These are phyloP conservation scores for Rhyzopertha dominica DNA, from an alignment of 1,140 invertebrate species.

Conservation along the genomic window DNA sequence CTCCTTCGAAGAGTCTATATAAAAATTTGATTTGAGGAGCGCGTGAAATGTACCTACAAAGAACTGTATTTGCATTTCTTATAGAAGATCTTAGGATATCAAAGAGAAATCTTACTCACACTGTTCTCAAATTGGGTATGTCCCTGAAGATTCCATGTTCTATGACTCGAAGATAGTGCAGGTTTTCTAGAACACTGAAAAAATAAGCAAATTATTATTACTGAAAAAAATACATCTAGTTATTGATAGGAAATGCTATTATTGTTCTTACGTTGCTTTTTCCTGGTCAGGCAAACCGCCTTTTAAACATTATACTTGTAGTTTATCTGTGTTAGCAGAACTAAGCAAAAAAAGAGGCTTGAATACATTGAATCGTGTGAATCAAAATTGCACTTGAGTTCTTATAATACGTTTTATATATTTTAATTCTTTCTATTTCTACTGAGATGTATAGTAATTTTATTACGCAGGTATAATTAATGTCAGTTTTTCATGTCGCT, in stretches of 20 bases:
- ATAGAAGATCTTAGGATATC: constrained; percentile 1
- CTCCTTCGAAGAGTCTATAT: constrained; percentile 42
- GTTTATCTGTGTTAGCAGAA: not conserved
- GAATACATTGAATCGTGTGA: not conserved
- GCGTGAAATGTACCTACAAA: constrained; percentile 50
- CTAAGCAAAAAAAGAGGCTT: not conserved
- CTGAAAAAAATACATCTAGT: not conserved
- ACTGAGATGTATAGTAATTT: too few species aligned
- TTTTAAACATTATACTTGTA: not conserved
- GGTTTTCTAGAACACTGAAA: constrained; percentile 46
- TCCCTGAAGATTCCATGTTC: constrained; percentile 48
- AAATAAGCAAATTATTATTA: constrained; percentile 12
- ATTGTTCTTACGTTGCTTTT: not conserved
- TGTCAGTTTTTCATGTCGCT: too few species aligned
- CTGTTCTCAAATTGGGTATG: constrained; percentile 45
- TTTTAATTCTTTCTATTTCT: too few species aligned
- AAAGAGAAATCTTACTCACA: constrained; percentile 41
- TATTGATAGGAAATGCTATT: not conserved
- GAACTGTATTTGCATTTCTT: too few species aligned
- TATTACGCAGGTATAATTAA: too few species aligned
- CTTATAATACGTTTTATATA: too few species aligned
- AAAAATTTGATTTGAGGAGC: constrained; percentile 49
- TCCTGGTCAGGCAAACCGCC: not conserved
- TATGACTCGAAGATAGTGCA: constrained; percentile 45
- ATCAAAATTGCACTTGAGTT: too few species aligned